These are phyloP conservation scores for Phainopepla nitens DNA, from an alignment of 2,113 vertebrate genomes.

Conservation along the genomic window DNA sequence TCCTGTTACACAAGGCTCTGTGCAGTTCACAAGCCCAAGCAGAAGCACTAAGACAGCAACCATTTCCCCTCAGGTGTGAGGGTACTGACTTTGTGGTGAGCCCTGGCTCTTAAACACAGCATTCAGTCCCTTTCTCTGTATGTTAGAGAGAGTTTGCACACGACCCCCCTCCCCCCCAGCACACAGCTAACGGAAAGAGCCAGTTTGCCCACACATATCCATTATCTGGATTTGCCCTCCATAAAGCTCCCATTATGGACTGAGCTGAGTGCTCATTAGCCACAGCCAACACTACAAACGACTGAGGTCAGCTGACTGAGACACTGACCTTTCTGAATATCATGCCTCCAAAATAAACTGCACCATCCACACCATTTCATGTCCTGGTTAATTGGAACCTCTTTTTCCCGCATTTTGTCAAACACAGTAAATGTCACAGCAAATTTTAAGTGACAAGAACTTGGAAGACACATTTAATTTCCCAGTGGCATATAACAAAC, in stretches of 20 bases:
- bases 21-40: background rate
- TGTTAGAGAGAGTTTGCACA: fast-evolving
- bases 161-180: too few species aligned
- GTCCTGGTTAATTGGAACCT: conserved; percentile 88
- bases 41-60: background rate
- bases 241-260: conserved; percentile 25
- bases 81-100: background rate
- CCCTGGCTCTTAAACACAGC: background rate
- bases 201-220: background rate
- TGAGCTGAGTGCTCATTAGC: conserved; percentile 84
- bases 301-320: conserved; percentile 69
- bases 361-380: conserved; percentile 82
- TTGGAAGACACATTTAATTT: conserved; percentile 72
- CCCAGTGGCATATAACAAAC: conserved; percentile 61
- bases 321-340: conserved; percentile 88
- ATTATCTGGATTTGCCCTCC: background rate
- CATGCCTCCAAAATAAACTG: conserved; percentile 73
- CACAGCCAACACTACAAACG: conserved; percentile 63
- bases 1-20: background rate
- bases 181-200: background rate
- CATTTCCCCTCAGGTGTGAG: background rate
- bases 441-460: conserved; percentile 79
- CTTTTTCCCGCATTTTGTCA: conserved; percentile 60
- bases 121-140: background rate
- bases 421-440: conserved; percentile 87